These are phyloP conservation scores for Gila robusta DNA, from an alignment of 2,797 vertebrate genomes.

Conservation along the genomic window DNA sequence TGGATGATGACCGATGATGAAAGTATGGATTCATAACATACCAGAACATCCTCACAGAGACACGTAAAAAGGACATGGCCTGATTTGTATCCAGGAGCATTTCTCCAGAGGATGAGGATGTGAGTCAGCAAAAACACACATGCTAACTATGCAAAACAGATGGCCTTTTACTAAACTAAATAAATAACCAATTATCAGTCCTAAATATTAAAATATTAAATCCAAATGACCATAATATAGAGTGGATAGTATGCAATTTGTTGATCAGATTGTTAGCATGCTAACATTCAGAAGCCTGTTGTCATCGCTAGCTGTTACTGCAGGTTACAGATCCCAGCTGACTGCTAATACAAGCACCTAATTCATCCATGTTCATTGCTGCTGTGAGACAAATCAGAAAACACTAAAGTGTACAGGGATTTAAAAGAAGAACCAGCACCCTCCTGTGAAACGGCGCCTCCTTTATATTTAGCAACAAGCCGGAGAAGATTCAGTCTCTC, in stretches of 20 bases:
- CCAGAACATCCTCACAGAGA: conserved; percentile 35
- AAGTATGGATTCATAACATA: not conserved
- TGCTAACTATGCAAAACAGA: not conserved
- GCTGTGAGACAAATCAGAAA: conserved; percentile 21
- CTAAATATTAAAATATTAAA: not conserved
- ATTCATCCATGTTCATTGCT: conserved; percentile 23
- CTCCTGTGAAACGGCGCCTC: conserved; percentile 27
- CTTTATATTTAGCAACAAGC: conserved; percentile 45
- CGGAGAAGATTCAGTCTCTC: conserved; percentile 13
- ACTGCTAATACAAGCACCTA: conserved; percentile 29
- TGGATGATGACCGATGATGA: not conserved
- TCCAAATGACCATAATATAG: not conserved
- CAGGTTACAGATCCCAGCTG: not conserved
- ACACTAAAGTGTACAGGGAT: conserved; percentile 1
- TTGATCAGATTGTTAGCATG: not conserved
- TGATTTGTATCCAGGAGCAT: conserved; percentile 45
- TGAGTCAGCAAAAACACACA: conserved; percentile 45
- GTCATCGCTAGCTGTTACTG: not conserved
- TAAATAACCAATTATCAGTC: not conserved
- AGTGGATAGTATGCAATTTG: not conserved
- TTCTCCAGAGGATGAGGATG: conserved; percentile 39
- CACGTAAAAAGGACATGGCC: conserved; percentile 24
- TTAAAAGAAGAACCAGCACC: conserved; percentile 34
- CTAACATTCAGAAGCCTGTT: not conserved
- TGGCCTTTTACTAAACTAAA: not conserved